Conservation (phyloP, 2,113 vertebrate genomes). For the Tachysurus vachellii region DNA sequence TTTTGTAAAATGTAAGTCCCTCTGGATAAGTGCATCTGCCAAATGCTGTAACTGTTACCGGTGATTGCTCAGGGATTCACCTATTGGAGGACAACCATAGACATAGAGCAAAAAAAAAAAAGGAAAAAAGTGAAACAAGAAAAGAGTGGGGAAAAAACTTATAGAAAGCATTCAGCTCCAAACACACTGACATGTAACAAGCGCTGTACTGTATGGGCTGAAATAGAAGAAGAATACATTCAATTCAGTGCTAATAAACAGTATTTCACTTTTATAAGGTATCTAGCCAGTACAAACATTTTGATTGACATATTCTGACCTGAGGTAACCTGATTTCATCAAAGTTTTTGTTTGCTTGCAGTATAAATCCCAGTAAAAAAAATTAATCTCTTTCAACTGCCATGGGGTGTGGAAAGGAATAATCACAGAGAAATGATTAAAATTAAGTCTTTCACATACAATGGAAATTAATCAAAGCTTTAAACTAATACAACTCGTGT, state of each 20-base stretch:
- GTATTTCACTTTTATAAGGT: background rate
- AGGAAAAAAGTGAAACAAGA: too few relatives aligned
- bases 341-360: background rate
- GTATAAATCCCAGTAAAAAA: background rate
- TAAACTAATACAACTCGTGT: conserved; percentile 7
- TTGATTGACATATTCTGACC: background rate
- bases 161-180: too few relatives aligned
- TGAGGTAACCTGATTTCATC: background rate
- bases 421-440: conserved; percentile 17
- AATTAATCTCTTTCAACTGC: conserved; percentile 1
- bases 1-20: too few relatives aligned
- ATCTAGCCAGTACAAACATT: background rate
- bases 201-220: too few relatives aligned
- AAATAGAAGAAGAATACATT: background rate
- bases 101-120: too few relatives aligned
- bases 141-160: too few relatives aligned
- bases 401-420: conserved; percentile 21
- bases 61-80: too few relatives aligned
- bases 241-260: background rate
- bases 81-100: too few relatives aligned
- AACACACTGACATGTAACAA: too few relatives aligned
- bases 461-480: conserved; percentile 21
- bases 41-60: too few relatives aligned
- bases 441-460: conserved; percentile 26
- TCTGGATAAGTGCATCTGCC: too few relatives aligned